phyloP scores from a whole-genome alignment of 2,888 invertebrate genomes.

The Miltochrista miniata region DNA sequence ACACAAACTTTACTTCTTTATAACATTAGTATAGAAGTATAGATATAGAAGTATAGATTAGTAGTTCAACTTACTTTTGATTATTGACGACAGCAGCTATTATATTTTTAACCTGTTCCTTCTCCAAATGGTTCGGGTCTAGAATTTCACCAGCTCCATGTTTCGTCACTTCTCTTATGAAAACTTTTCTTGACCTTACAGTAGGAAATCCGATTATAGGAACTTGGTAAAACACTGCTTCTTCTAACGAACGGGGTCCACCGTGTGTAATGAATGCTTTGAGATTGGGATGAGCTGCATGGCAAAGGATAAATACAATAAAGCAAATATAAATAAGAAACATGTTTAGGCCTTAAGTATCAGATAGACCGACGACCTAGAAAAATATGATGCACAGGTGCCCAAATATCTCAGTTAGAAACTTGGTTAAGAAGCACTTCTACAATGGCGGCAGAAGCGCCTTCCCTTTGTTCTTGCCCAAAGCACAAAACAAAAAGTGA shows the following conservation, averaged over 20 bases:
- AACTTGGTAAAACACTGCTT: slow-evolving; percentile 70
- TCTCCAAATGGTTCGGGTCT: slow-evolving; percentile 65
- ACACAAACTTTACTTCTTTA: no score
- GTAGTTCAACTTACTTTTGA: slow-evolving; percentile 52
- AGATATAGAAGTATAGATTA: background rate
- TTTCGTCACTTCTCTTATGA: slow-evolving; percentile 64
- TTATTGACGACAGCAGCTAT: slow-evolving; percentile 53
- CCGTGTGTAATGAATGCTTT: slow-evolving; percentile 75
- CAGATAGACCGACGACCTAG: no score
- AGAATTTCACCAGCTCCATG: slow-evolving; percentile 67
- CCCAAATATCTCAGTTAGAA: no score
- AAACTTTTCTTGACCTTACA: slow-evolving; percentile 60
- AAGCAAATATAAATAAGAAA: no score
- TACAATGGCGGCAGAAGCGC: no score
- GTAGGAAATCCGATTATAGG: slow-evolving; percentile 72
- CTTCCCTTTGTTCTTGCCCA: no score
- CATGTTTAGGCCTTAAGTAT: no score
- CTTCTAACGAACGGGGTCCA: slow-evolving; percentile 73
- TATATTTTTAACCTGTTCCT: slow-evolving; percentile 55
- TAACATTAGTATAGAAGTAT: no score
- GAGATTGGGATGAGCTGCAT: slow-evolving; percentile 71
- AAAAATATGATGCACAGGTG: no score
- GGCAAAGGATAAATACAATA: background rate
- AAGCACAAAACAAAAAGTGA: no score
- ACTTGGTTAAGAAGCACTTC: no score